Evolutionary conservation across 2,888 invertebrate species (phyloP).

Genomic region (Cartodere bifasciata): DNA sequence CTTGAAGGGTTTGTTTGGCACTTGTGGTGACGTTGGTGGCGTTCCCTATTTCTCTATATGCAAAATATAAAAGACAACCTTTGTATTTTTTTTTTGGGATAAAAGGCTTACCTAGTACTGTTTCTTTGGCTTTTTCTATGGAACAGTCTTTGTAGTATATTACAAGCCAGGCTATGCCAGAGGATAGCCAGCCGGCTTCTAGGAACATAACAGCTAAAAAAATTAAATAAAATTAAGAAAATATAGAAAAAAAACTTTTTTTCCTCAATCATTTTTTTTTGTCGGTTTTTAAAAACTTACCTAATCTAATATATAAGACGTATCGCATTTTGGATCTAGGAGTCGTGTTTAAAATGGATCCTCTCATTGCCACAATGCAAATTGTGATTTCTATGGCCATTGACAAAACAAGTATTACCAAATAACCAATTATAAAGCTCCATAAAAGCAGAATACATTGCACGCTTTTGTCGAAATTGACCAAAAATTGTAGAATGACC

Average conservation of each 20-base stretch:
- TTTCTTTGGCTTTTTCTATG: conserved; percentile 55
- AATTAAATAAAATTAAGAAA: conserved; percentile 14
- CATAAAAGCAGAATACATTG: conserved; percentile 40
- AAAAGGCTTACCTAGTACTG: conserved; percentile 65
- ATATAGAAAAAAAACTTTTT: conserved; percentile 1
- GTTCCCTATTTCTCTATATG: too few species aligned
- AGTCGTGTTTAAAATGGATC: conserved; percentile 65
- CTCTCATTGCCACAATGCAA: conserved; percentile 62
- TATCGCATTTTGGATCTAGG: conserved; percentile 65
- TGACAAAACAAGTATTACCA: conserved; percentile 43
- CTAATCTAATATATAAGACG: conserved; percentile 62
- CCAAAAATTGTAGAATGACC: conserved; percentile 42
- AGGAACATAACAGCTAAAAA: conserved; percentile 57
- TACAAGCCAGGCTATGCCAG: conserved; percentile 60
- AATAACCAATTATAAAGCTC: conserved; percentile 49
- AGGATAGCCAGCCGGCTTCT: conserved; percentile 61
- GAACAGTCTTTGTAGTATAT: conserved; percentile 55
- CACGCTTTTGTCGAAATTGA: conserved; percentile 40
- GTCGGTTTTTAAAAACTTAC: conserved; percentile 50
- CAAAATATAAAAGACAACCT: too few species aligned
- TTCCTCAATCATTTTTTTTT: too few species aligned
- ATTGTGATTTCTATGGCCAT: conserved; percentile 58
- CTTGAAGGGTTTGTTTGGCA: too few species aligned
- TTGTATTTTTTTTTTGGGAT: too few species aligned
- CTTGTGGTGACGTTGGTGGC: too few species aligned